Evolutionary conservation across 2,113 vertebrate genomes (phyloP), one percentile per base, ranked within the genome.

Genomic region (Embiotoca jacksoni): DNA sequence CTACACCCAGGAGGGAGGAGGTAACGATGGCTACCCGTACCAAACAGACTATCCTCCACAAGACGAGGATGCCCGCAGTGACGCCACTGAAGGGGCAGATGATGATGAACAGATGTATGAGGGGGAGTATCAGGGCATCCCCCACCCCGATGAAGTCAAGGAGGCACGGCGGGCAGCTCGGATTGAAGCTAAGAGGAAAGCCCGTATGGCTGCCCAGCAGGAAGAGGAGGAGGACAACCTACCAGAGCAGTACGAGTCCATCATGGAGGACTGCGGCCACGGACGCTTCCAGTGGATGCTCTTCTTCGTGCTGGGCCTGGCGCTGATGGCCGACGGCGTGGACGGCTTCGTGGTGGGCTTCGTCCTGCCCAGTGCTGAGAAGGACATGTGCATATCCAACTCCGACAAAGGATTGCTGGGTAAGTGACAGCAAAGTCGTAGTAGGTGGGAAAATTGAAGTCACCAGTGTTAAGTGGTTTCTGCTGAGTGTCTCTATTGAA

Each of bases 251-350:
- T 99, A 99, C 0, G 98, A 99, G 87, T 93, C 84, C 89, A 98
- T 99, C 92, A 97, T 99, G 75, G 97, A 99, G 68, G 98, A 99
- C 89, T 99, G 98, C 3, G 96, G 98, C 56, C 98, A 99, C 0
- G 98, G 98, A 5, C 97, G 97, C 69, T 99, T 99, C 93, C 98
- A 99, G 88, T 99, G 98, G 98, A 97, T 84, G 52, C 96, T 99
- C 60, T 99, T 99, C 93, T 90, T 95, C 0, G 96, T 99, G 85
- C 91, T 99, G 86, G 98, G 98, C 7, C 88, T 99, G 91, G 97
- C 98, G 0, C 93, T 99, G 52, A 99, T 99, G 98, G 97, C 98
- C 0, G 98, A 99, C 7, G 98, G 98, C 0, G 98, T 99, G 72
- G 98, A 99, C 62, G 94, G 98, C 58, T 99, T 97, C 7, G 97